Evolutionary conservation across 2,113 vertebrate species (phyloP).

Genomic region (Ochotona princeps): DNA sequence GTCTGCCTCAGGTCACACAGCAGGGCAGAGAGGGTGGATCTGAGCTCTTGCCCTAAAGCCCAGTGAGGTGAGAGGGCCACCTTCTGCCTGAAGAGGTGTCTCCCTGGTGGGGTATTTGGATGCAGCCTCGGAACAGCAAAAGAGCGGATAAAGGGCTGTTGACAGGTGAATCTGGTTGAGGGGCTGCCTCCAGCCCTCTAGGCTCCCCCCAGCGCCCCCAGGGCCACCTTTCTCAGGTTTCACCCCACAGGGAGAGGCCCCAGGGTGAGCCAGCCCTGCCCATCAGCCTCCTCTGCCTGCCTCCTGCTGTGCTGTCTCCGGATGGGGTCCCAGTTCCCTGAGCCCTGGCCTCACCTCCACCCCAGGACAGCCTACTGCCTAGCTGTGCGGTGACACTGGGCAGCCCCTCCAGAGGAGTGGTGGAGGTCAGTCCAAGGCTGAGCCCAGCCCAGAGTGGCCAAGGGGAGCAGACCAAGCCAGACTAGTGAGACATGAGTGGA

Average conservation of each 20-base stretch:
- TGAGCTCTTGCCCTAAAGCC: background rate
- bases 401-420: background rate
- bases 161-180: background rate
- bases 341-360: background rate
- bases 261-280: accelerated
- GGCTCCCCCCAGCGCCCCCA: background rate
- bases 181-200: background rate
- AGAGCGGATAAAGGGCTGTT: background rate
- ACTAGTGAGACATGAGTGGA: background rate
- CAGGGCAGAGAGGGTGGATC: background rate
- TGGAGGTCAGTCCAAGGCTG: background rate
- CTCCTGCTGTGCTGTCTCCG: background rate
- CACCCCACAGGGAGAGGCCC: background rate
- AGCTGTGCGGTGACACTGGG: background rate
- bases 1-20: background rate
- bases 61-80: background rate
- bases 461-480: background rate
- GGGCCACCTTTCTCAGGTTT: background rate
- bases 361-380: background rate
- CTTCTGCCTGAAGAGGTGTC: background rate
- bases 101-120: background rate
- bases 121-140: background rate
- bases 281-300: background rate
- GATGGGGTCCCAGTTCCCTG: background rate
- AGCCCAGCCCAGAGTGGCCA: no score